These are phyloP conservation scores for Poeciliopsis turneri DNA, from an alignment of 2,797 vertebrate species.

Conservation along the genomic window DNA sequence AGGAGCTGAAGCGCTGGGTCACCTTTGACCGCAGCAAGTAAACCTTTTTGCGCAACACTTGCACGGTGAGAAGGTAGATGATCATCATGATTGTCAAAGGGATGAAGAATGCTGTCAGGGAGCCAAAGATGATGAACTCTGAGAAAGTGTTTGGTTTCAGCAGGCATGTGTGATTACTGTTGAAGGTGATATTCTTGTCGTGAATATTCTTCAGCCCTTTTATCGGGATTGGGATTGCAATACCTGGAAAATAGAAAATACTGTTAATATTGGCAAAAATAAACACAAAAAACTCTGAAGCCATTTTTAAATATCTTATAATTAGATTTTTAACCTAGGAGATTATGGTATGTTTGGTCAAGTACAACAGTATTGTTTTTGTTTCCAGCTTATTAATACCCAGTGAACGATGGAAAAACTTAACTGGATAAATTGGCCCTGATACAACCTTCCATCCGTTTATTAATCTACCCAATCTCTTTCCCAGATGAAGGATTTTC, in stretches of 20 bases:
- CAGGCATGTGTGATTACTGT: constrained; percentile 87
- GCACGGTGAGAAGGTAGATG: constrained; percentile 95
- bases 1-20: constrained; percentile 84
- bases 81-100: constrained; percentile 95
- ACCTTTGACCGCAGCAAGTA: constrained; percentile 87
- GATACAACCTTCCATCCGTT: not conserved
- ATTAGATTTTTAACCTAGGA: not conserved
- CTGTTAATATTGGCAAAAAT: constrained; percentile 8
- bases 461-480: not conserved
- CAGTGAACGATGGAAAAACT: not conserved
- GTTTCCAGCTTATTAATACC: not conserved
- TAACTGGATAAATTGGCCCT: not conserved
- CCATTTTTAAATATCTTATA: not conserved
- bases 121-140: constrained; percentile 94
- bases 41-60: constrained; percentile 90
- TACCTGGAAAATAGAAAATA: constrained; percentile 82
- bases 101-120: constrained; percentile 91
- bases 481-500: not conserved
- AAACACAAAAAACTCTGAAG: not conserved
- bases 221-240: constrained; percentile 93
- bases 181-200: constrained; percentile 77
- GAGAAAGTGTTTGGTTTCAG: constrained; percentile 86
- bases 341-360: not conserved
- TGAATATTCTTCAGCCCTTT: constrained; percentile 84
- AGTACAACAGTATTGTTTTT: not conserved